Evolutionary conservation across 1,140 invertebrate species (phyloP).

Genomic region (Holcopasites calliopsidis): DNA sequence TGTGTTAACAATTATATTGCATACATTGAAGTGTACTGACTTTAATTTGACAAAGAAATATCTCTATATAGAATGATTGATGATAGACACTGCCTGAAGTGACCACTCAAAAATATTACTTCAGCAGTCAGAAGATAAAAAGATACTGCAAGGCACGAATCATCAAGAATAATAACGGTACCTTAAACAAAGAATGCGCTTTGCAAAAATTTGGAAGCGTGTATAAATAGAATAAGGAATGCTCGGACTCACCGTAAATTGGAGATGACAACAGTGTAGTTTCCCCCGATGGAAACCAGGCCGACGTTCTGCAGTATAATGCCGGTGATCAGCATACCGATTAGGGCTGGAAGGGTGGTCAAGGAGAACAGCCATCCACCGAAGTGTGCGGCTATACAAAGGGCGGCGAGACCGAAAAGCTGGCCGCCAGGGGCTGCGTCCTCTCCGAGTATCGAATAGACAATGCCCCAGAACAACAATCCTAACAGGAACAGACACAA

Average conservation of each 20-base stretch:
- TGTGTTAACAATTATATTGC: no score
- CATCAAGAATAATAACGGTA: no score
- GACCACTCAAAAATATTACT: no score
- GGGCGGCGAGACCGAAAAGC: constrained; percentile 87
- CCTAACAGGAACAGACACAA: constrained; percentile 85
- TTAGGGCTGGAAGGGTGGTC: constrained; percentile 90
- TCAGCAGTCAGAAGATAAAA: no score
- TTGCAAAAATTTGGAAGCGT: no score
- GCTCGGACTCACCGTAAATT: constrained; percentile 82
- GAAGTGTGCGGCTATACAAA: constrained; percentile 88
- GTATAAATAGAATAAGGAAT: no score
- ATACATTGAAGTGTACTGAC: no score
- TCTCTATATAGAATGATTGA: no score
- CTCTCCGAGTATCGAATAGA: constrained; percentile 86
- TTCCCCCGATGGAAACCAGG: constrained; percentile 85
- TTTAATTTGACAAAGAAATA: no score
- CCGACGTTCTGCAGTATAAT: constrained; percentile 89
- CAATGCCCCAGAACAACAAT: constrained; percentile 87
- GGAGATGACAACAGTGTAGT: constrained; percentile 82
- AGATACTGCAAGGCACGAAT: no score
- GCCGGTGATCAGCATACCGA: constrained; percentile 92
- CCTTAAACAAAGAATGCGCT: no score
- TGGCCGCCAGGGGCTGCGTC: constrained; percentile 89
- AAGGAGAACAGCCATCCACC: constrained; percentile 89
- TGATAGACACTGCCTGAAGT: no score